A percentile compares a stretch with the other conserved stretches of the same genome.
These are phyloP conservation scores for Colistium nudipinnis DNA, from an alignment of 2,113 vertebrate species.

Conservation along the genomic window DNA sequence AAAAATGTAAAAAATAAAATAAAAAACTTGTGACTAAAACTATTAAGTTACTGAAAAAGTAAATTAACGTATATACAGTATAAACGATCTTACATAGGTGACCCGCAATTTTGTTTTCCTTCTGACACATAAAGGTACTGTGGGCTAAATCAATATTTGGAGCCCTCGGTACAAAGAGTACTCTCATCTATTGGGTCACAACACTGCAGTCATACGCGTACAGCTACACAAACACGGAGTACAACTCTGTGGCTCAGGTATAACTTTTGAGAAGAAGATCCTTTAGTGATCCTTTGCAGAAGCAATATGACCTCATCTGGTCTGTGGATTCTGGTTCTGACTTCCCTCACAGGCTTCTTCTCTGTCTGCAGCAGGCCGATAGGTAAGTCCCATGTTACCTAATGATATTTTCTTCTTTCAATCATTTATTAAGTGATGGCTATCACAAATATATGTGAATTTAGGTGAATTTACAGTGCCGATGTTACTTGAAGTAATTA, in stretches of 20 bases:
- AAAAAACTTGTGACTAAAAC: too few relatives aligned
- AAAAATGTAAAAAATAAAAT: too few relatives aligned
- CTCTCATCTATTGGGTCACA: conserved; percentile 34
- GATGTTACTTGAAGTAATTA: neutral
- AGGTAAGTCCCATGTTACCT: too few relatives aligned
- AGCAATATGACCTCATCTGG: conserved; percentile 55
- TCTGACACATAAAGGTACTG: conserved; percentile 23
- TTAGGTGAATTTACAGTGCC: neutral
- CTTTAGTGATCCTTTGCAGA: too few relatives aligned
- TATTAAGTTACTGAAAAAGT: too few relatives aligned
- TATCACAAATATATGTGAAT: neutral
- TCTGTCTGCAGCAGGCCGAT: conserved; percentile 37
- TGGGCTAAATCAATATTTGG: conserved; percentile 68
- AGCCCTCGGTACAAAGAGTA: conserved; percentile 48
- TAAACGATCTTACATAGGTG: neutral
- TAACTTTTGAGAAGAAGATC: too few relatives aligned
- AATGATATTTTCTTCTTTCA: too few relatives aligned
- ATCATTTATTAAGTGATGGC: too few relatives aligned
- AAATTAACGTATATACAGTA: too few relatives aligned
- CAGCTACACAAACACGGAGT: conserved; percentile 30
- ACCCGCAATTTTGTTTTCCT: conserved; percentile 14
- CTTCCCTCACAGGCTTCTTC: conserved; percentile 22
- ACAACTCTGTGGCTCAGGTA: neutral
- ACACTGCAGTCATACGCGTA: conserved; percentile 25
- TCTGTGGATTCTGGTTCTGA: conserved; percentile 32